These are phyloP conservation scores for Polypedilum pembai DNA, from an alignment of 1,140 invertebrate genomes.

Conservation along the genomic window DNA sequence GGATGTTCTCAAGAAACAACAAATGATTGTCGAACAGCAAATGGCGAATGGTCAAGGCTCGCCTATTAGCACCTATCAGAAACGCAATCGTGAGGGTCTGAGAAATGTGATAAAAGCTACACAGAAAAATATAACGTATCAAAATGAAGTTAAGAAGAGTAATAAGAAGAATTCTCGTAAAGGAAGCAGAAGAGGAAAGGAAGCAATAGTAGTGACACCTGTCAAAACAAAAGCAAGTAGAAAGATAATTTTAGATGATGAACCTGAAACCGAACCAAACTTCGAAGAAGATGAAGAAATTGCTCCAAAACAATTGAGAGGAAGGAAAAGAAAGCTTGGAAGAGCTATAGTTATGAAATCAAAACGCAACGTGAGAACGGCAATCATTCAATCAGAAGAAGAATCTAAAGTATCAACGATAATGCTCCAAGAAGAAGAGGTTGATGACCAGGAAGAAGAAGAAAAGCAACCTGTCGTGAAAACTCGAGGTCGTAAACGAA, in stretches of 20 bases:
- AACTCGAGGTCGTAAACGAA: background rate
- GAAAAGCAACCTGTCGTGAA: background rate
- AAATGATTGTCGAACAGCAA: conserved; percentile 21
- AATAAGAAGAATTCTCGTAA: too few species aligned
- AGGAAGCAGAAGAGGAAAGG: too few species aligned
- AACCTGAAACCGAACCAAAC: background rate
- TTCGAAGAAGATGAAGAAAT: background rate
- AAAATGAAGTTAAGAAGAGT: background rate
- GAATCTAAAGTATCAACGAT: background rate
- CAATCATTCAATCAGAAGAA: background rate
- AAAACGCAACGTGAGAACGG: background rate
- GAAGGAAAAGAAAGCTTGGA: background rate
- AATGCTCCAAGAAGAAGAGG: background rate
- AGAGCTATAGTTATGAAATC: background rate
- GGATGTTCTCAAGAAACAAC: conserved; percentile 29
- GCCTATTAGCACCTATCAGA: background rate
- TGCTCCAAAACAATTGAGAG: background rate
- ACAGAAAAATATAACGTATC: conserved; percentile 10
- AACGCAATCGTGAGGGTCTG: conserved; percentile 15
- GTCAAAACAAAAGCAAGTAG: too few species aligned
- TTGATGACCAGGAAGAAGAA: background rate
- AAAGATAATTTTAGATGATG: too few species aligned
- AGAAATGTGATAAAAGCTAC: conserved; percentile 17
- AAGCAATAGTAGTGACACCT: too few species aligned
- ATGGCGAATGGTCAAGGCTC: background rate